Evolutionary conservation across 2,113 vertebrate genomes (phyloP).

Genomic region (Sclerurus mexicanus): DNA sequence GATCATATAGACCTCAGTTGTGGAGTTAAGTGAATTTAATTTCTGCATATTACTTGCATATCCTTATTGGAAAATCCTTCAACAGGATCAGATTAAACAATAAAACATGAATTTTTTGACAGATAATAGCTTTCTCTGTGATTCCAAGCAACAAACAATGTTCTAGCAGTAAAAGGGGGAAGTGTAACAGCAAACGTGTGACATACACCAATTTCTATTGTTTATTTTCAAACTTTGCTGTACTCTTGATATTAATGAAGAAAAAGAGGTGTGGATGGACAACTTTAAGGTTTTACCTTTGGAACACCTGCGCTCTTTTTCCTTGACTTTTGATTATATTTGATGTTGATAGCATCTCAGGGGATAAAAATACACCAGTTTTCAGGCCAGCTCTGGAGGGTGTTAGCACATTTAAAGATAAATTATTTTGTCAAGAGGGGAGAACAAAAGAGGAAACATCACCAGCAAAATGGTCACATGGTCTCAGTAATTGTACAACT

Average conservation of each 20-base stretch:
- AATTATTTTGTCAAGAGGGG: slow-evolving; percentile 54
- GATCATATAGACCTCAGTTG: neutral
- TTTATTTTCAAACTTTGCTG: neutral
- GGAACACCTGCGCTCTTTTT: neutral
- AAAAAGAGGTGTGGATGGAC: neutral
- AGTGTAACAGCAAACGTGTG: neutral
- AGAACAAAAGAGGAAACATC: slow-evolving; percentile 55
- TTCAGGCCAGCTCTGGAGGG: slow-evolving; percentile 36
- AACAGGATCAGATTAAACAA: neutral
- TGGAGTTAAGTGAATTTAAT: neutral
- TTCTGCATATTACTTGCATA: neutral
- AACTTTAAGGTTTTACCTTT: neutral
- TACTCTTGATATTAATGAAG: neutral
- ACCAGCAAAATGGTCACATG: slow-evolving; percentile 57
- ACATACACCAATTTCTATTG: neutral
- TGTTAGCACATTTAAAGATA: slow-evolving; percentile 33
- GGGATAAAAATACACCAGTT: slow-evolving; percentile 32
- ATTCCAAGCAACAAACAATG: neutral
- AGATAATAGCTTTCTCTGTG: neutral
- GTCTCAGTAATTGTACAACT: slow-evolving; percentile 46
- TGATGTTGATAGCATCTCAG: neutral
- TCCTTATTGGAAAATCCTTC: neutral
- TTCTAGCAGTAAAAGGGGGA: neutral
- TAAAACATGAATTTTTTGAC: neutral
- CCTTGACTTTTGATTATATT: neutral